Evolutionary conservation across 2,888 invertebrate species (phyloP), one percentile per base, ranked within the genome.

Genomic region (Cryptocephalus moraei): DNA sequence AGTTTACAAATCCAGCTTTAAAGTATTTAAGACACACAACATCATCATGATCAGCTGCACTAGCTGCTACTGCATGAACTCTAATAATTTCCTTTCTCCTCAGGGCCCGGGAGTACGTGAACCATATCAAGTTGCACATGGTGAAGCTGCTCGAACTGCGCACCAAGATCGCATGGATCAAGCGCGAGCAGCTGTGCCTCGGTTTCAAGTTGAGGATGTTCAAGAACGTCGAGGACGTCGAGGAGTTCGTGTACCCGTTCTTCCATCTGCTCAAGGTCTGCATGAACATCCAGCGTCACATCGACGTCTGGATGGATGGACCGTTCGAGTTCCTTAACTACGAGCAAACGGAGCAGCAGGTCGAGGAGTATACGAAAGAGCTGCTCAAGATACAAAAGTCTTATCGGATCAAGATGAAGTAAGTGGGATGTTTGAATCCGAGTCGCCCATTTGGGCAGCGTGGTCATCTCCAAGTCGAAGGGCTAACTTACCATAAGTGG

Each of bases 271-370:
- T 93, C 56, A 86, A 84, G 47, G 68, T 77, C 8, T 80, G 82
- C 47, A 73, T 79, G 53, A 76, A 78, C 62, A 92, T 93, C 88
- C 81, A 84, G 65, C 79, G 88, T 44, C 83, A 85, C 58, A 83
- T 84, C 62, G 84, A 81, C 58, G 86, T 90, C 8, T 95, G 94
- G 90, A 81, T 91, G 78, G 90, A 94, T 67, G 95, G 95, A 0
- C 84, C 88, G 1, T 95, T 95, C 69, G 85, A 91, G 65, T 89
- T 89, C 63, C 73, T 94, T 52, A 82, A 88, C 60, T 82, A 85
- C 6, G 75, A 79, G 46, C 74, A 78, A 56, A 86, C 94, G 45
- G 94, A 94, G 67, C 73, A 73, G 47, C 84, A 84, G 53, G 83
- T 90, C 1, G 90, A 89, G 43, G 85, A 85, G 59, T 88, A 81